Evolutionary conservation across 2,113 vertebrate genomes (phyloP), one percentile per base, ranked within the genome.

Genomic region (Labeo catla): DNA sequence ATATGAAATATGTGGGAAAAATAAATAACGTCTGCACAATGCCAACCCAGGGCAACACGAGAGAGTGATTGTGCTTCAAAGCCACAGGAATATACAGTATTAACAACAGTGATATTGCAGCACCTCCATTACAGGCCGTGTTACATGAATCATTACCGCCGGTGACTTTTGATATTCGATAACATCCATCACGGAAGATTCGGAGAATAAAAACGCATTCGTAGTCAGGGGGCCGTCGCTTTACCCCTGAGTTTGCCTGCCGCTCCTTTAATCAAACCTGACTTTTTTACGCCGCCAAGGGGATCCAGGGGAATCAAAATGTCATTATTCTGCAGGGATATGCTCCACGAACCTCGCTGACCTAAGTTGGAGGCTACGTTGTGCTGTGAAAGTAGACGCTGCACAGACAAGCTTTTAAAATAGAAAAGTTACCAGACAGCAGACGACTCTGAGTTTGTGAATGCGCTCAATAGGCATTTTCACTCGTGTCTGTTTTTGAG

Each of bases 271-370:
- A 92, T 94, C 91, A 93, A 91, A 88, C 87, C 87, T 92, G 91
- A 94, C 91, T 92, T 93, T 94, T 93, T 89, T 86, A 74, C 63
- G 84, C 85, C 86, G 91, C 92, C 91, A 88, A 45, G 8, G 89
- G 92, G 87, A 91, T 84, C 76, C 49, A 66, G 83, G 50, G 15
- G 81, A 89, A 93, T 91, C 86, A 87, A 91, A 91, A 92, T 91
- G 88, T 85, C 87, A 92, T 76, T 76, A 82, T 90, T 93, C 90
- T 90, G 54, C 70, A 70, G 89, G 89, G 81, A 91, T 91, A 89
- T 91, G 92, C 88, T 90, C 89, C 89, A 83, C 91, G 89, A 94
- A 93, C 90, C 90, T 76, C 47, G 21, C 81, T 45, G 78, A 70
- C 81, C 87, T 54, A 59, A 21, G 57, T 59, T 59, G 57, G 57